Base-by-base conservation (phyloP, 2,888 invertebrate species). In the Chrysotoxum bicinctum region DNA sequence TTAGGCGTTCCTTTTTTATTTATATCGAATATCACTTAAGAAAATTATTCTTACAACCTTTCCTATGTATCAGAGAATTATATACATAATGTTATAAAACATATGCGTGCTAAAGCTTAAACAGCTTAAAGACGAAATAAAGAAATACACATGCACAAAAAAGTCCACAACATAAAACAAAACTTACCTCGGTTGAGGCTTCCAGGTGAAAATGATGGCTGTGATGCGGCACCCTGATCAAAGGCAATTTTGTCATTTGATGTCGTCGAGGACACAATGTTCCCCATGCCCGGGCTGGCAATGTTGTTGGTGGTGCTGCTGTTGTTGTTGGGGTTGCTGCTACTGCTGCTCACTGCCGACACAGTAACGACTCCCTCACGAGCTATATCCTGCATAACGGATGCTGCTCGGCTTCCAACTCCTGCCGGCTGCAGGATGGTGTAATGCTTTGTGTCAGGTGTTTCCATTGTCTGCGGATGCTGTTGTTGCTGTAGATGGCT, bases 381-480 rank as follows among this genome's bases (percentile, higher is more conserved):
- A 37, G 94, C 93, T 74, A 94, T 95, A 90, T 97, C 97, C 90
- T 97, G 96, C 90, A 97, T 93, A 23, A 96, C 96, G 45, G 95
- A 95, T 60, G 96, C 96, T 0, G 96, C 96, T 64, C 96, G 94
- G 23, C 97, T 96, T 4, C 96, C 96, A 0, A 94, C 94, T 35
- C 95, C 95, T 12, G 97, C 97, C 1, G 97, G 97, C 91, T 97
- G 97, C 87, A 97, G 93, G 88, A 97, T 97, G 82, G 97, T 97
- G 90, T 97, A 97, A 91, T 97, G 97, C 92, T 97, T 97, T 82
- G 95, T 95, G 83, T 91, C 91, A 32, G 92, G 92, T 72, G 92
- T 92, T 87, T 90, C 90, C 50, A 90, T 87, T 79, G 87, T 83
- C 72, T 86, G 43, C 54, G 81, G 54, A 81, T 88, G 76, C 16